Percentiles rank a stretch among this genome's conserved stretches.
Conservation (phyloP, 2,797 vertebrate species). For the Ceryle rudis region DNA sequence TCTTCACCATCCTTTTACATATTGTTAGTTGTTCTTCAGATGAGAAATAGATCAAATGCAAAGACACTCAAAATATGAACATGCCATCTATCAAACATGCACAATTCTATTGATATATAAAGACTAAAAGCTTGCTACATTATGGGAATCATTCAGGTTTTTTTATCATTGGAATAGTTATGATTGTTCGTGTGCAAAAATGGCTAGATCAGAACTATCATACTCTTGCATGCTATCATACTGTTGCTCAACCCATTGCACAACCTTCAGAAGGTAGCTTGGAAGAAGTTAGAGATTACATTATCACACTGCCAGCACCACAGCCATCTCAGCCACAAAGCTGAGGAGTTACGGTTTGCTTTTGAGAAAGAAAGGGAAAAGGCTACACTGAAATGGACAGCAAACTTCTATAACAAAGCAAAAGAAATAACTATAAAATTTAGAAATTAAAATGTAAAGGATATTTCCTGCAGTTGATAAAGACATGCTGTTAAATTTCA, state of each 20-base stretch:
- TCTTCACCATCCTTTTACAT: background rate
- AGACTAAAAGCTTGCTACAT: background rate
- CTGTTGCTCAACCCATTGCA: background rate
- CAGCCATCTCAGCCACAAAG: background rate
- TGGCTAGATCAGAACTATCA: background rate
- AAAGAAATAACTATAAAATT: constrained; percentile 18
- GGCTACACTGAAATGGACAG: background rate
- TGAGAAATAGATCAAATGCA: background rate
- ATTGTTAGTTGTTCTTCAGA: background rate
- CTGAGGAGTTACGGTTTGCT: background rate
- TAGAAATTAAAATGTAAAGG: constrained; percentile 43
- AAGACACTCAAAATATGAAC: background rate
- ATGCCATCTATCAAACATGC: background rate
- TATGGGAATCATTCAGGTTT: background rate
- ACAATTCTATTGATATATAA: background rate
- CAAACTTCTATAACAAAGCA: background rate
- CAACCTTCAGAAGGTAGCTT: background rate
- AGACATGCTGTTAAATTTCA: constrained; percentile 59
- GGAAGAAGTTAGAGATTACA: background rate
- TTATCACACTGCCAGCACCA: background rate
- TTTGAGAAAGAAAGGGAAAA: background rate
- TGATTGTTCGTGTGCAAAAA: background rate
- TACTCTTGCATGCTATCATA: background rate
- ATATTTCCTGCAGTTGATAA: constrained; percentile 35
- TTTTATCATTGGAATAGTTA: background rate